phyloP scores from a whole-genome alignment of 1,140 invertebrate genomes.

The Drosophila pseudoobscura region DNA sequence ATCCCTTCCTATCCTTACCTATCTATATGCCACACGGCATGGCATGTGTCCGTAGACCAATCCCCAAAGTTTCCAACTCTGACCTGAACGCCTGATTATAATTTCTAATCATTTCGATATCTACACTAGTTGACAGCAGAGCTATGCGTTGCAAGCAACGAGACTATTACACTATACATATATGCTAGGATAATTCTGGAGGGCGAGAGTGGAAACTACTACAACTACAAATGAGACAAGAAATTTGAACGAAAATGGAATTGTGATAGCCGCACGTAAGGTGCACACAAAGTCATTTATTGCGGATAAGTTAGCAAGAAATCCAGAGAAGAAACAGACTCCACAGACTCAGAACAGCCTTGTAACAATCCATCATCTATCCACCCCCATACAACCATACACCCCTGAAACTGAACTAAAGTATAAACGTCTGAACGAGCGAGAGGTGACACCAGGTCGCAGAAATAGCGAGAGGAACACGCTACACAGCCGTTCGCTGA shows the following conservation, averaged over 20 bases:
- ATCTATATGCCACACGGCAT: no score
- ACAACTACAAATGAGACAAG: conserved; percentile 21
- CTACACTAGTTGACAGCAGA: conserved; percentile 60
- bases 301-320: conserved; percentile 66
- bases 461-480: conserved; percentile 5
- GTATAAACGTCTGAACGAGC: conserved; percentile 2
- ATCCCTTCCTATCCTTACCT: conserved; percentile 16
- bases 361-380: conserved; percentile 24
- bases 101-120: conserved; percentile 54
- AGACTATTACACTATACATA: conserved; percentile 14
- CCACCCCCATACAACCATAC: conserved; percentile 7
- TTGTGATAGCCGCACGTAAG: conserved; percentile 65
- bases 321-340: conserved; percentile 27
- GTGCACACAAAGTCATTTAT: conserved; percentile 75
- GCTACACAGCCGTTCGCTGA: background rate
- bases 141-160: conserved; percentile 38
- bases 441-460: conserved; percentile 2
- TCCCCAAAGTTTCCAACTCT: conserved; percentile 49
- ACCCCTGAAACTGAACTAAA: conserved; percentile 31
- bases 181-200: conserved; percentile 21
- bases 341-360: conserved; percentile 27
- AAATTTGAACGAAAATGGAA: conserved; percentile 68
- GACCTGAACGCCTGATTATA: conserved; percentile 66
- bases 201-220: conserved; percentile 29
- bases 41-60: conserved; percentile 9